Evolutionary conservation across 2,888 invertebrate genomes (phyloP), one percentile per base, ranked within the genome.

Genomic region (Apodemia mormo): DNA sequence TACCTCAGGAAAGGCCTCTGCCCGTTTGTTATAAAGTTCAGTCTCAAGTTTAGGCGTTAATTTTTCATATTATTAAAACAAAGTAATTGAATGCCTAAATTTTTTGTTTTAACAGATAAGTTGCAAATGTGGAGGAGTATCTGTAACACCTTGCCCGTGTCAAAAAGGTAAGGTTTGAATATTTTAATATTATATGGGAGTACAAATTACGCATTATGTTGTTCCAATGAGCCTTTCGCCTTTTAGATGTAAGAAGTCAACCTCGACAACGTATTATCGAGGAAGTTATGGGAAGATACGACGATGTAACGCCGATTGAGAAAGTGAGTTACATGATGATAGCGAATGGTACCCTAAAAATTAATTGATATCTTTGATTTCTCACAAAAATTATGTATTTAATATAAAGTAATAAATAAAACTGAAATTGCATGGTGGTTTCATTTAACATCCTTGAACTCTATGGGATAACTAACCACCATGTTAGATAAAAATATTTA

Each of bases 261-360:
- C 83, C 83, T 72, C 84, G 86, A 72, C 80, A 87, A 74, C 77
- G 75, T 78, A 83, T 88, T 73, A 87, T 90, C 67, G 83, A 85
- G 73, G 89, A 88, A 81, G 87, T 90, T 9, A 82, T 88, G 82
- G 89, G 89, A 81, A 82, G 79, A 78, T 85, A 84, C 73, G 74
- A 74, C 72, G 86, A 84, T 68, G 79, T 85, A 68, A 73, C 77
- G 43, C 80, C 83, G 65, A 84, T 86, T 58, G 83, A 86, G 69
- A 85, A 84, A 84, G 86, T 87, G 82, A 90, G 86, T 86, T 85
- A 78, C 73, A 77, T 81, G 56, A 76, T 78, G 71, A 76, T 85
- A 52, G 5, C 52, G 33, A 54, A 54, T 2, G 7, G 22, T 22
- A 22, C 8, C 2, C 22, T 54, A 22, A 54, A 54, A 54, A 54